Evolutionary conservation across 2,888 invertebrate genomes (phyloP), one percentile per base, ranked within the genome.

Genomic region (Latrodectus elegans): DNA sequence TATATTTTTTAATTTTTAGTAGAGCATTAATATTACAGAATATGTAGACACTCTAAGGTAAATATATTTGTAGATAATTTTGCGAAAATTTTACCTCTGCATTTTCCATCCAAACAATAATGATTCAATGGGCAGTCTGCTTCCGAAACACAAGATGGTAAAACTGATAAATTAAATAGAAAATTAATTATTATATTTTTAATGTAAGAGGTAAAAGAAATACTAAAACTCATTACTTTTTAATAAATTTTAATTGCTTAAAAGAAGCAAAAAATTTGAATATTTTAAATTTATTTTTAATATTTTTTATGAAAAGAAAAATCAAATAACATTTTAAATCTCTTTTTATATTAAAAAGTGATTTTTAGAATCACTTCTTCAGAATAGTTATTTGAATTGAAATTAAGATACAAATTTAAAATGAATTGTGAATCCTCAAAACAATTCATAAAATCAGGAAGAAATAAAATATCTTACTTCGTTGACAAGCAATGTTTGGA

Each of bases 21-120:
- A 2, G 38, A 38, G 38, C 38, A 38, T 38, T 38, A 38, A 6
- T 6, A 6, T 38, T 38, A 6, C 6, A 6, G 6, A 38, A 38
- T 38, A 38, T 38, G 38, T 38, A 38, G 6, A 38, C 2, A 38
- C 4, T 38, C 4, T 38, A 38, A 38, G 38, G 38, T 38, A 38
- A 38, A 38, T 38, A 38, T 38, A 38, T 38, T 6, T 38, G 38
- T 38, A 38, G 1, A 38, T 38, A 38, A 38, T 38, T 38, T 38
- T 38, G 38, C 4, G 1, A 38, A 38, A 38, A 38, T 1, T 38
- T 17, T 89, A 90, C 90, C 89, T 89, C 87, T 78, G 89, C 91
- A 91, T 64, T 91, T 90, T 65, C 91, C 91, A 80, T 91, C 91
- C n/a, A 90, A 84, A 79, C 91, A 91, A 89, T 91, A 91, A 55